Base-by-base conservation (phyloP, 2,888 invertebrate species). In the Auanema sp. region DNA sequence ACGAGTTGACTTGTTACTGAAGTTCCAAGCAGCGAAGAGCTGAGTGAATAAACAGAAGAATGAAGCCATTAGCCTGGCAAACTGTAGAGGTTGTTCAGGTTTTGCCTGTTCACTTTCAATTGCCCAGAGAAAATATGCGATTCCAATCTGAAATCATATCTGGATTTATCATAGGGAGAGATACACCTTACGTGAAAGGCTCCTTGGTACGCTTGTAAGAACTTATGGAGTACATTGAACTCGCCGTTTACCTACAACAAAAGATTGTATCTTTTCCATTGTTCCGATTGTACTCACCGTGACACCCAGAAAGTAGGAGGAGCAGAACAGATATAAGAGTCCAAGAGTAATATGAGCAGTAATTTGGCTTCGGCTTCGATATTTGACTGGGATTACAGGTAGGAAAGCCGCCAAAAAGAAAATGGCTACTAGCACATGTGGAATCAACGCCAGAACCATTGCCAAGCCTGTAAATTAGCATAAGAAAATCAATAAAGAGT, bases 21-120 rank as follows among this genome's bases (percentile, higher is more conserved):
- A 67, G 53, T 79, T 73, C 58, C 66, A 74, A 24, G 77, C 78
- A 42, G 77, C 78, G 52, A 80, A 71, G 1, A 74, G 64, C 10
- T 72, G 66, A 25, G 76, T 75, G 47, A 78, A 60, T 8, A 79
- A 68, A 23, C 68, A 66, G 63, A 79, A 72, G 42, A 77, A 74
- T 8, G 79, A 71, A 4, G 76, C 60, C 14, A 79, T 49, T 14
- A 72, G 64, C 49, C 78, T 71, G 14, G 79, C 70, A 52, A 80
- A 79, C 23, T 73, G 64, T n/a, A 72, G 56, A 0, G 71, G 60
- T 16, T 65, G 69, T 21, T 71, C 68, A 33, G 66, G 70, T 18
- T 64, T 63, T 18, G 58, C 69, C 14, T 57, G 54, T 33, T 64
- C 60, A 23, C 63, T 68, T 21, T 62, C 62, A 4, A 51, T 62